phyloP scores from a whole-genome alignment of 2,797 vertebrate species.

The Pipistrellus kuhlii region DNA sequence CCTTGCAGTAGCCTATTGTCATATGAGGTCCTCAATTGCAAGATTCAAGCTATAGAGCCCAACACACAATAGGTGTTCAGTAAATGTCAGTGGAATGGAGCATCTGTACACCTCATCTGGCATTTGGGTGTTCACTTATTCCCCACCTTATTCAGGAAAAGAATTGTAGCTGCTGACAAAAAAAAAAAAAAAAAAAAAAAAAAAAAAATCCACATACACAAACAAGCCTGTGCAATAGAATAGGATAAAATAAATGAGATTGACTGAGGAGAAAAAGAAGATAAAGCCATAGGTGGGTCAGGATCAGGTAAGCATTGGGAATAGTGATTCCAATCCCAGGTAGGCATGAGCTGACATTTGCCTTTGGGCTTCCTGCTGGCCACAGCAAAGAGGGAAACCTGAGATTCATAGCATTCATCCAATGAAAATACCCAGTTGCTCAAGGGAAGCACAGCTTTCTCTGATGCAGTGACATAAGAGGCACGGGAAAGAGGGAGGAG shows the following conservation, averaged over 20 bases:
- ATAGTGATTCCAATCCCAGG: background rate
- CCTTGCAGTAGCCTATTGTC: background rate
- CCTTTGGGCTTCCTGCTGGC: background rate
- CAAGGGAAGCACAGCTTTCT: background rate
- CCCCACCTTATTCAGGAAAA: background rate
- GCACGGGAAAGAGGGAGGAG: too few species aligned
- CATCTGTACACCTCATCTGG: background rate
- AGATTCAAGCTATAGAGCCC: background rate
- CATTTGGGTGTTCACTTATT: background rate
- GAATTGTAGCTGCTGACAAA: background rate
- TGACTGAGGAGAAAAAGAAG: background rate
- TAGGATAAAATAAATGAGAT: background rate
- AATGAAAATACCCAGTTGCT: background rate
- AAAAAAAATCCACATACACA: too few species aligned
- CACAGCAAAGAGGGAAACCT: background rate
- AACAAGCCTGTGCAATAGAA: background rate
- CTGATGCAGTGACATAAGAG: background rate
- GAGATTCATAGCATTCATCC: background rate
- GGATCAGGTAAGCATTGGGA: background rate
- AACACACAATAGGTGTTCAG: background rate
- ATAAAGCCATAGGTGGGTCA: background rate
- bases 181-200: too few species aligned
- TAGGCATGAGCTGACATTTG: background rate
- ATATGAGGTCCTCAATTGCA: background rate
- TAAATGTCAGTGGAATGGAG: background rate